Conservation (phyloP, 2,797 vertebrate genomes). For the Amblyraja radiata region DNA sequence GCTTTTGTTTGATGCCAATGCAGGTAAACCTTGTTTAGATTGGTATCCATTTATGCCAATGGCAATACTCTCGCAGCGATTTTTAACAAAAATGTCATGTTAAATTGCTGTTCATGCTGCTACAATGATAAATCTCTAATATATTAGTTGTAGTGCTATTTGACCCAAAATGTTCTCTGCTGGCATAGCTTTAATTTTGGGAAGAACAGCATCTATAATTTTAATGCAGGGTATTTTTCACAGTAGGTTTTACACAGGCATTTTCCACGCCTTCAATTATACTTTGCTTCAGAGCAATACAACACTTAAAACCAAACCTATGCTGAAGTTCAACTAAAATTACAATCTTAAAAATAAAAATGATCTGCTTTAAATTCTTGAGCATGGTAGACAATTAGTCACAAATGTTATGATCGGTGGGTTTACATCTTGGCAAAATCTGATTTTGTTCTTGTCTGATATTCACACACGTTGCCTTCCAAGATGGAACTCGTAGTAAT, state of each 20-base stretch:
- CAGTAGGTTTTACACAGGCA: neutral
- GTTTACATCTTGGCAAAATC: neutral
- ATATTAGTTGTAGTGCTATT: neutral
- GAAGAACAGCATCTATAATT: neutral
- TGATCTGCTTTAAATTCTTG: neutral
- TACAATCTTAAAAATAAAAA: neutral
- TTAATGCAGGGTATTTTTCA: neutral
- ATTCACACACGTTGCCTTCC: neutral
- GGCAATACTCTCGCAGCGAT: neutral
- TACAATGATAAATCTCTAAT: neutral
- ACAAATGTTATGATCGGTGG: neutral
- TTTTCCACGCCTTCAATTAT: neutral
- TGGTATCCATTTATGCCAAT: neutral
- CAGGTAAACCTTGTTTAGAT: neutral
- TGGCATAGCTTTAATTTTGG: neutral
- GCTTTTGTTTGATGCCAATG: neutral
- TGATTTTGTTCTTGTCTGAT: neutral
- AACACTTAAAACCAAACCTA: neutral
- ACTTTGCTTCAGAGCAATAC: neutral
- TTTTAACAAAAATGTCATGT: neutral
- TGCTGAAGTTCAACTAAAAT: neutral
- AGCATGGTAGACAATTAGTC: neutral
- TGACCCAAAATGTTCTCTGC: neutral
- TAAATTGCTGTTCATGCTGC: neutral
- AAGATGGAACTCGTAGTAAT: neutral